These are phyloP conservation scores for Propithecus perrieri DNA, from an alignment of 2,797 vertebrate species.

Conservation along the genomic window DNA sequence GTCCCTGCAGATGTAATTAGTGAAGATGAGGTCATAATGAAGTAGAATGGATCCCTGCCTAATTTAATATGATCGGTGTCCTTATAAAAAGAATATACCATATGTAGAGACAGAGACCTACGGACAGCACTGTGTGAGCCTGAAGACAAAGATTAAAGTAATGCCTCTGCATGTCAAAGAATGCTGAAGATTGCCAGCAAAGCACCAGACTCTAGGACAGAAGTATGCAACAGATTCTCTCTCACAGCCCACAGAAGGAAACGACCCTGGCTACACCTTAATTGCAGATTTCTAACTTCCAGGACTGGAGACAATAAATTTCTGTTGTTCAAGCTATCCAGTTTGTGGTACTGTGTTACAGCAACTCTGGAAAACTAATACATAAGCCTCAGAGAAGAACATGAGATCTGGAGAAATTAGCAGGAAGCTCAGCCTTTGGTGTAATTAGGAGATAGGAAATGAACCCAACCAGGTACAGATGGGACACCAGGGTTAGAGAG, in stretches of 20 bases:
- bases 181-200: background rate
- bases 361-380: background rate
- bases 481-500: background rate
- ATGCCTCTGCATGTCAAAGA: background rate
- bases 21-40: background rate
- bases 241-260: background rate
- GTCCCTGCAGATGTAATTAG: background rate
- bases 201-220: background rate
- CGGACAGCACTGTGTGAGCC: background rate
- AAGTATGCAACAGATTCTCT: background rate
- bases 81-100: background rate
- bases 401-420: background rate
- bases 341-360: background rate
- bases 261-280: background rate
- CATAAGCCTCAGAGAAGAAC: slow-evolving; percentile 11
- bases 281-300: background rate
- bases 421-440: background rate
- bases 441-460: background rate
- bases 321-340: slow-evolving; percentile 8
- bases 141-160: background rate
- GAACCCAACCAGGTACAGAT: background rate
- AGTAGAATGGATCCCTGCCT: background rate
- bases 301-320: background rate
- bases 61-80: background rate
- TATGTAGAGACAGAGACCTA: background rate